Conservation (phyloP, 1,140 invertebrate species). For the Chelonus insularis region DNA sequence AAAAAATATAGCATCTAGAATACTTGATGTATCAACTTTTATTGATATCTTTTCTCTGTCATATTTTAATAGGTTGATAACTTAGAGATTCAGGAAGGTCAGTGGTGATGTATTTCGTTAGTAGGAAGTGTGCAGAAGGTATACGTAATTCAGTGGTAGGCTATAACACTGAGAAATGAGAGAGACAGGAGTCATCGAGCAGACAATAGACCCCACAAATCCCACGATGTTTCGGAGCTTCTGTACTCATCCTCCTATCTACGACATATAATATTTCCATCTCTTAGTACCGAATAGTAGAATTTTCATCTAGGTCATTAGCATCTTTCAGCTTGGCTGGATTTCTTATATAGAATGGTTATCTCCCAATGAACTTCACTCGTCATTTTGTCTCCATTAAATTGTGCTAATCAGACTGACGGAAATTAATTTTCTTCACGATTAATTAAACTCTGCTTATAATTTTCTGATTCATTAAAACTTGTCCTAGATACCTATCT, state of each 20-base stretch:
- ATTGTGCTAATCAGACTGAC: neutral
- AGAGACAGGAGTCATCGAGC: conserved; percentile 4
- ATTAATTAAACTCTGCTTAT: no score
- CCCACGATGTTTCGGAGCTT: conserved; percentile 16
- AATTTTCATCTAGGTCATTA: conserved; percentile 21
- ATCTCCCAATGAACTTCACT: neutral
- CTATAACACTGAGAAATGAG: conserved; percentile 18
- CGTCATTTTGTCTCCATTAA: neutral
- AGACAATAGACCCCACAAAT: conserved; percentile 31
- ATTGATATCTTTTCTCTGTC: no score
- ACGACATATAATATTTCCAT: neutral
- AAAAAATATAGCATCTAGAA: no score
- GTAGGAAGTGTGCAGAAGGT: no score
- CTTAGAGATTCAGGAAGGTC: no score
- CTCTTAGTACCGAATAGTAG: neutral
- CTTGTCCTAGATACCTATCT: no score
- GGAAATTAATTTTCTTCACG: no score
- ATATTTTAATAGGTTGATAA: no score
- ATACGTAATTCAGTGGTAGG: conserved; percentile 17
- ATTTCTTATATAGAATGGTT: neutral
- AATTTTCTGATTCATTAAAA: no score
- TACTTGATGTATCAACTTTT: no score
- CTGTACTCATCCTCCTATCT: neutral
- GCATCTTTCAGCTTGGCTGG: conserved; percentile 1
- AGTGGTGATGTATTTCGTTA: no score